Evolutionary conservation across 2,113 vertebrate species (phyloP), one percentile per base, ranked within the genome.

Genomic region (Machaerirhynchus nigripectus): DNA sequence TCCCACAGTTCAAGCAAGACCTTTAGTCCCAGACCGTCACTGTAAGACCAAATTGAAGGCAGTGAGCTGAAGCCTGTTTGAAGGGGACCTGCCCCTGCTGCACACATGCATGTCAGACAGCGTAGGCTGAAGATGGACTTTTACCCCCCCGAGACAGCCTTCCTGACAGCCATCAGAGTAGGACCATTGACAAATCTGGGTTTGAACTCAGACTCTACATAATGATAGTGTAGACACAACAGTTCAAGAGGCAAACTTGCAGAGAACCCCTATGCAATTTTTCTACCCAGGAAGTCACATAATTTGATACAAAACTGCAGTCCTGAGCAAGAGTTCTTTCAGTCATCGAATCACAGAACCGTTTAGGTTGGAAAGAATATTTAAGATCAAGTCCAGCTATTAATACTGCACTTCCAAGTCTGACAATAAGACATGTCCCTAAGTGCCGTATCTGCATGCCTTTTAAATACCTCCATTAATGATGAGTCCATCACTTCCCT

Each of bases 61-160:
- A 74, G 6, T 13, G 30, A 77, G 17, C 4, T 40, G 21, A 73
- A 71, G 26, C 12, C 24, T 69, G 5, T 57, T 46, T 28, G 22
- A 53, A 67, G 27, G 6, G 9, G 12, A 55, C 20, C 37, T 30
- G 22, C 26, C 24, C 44, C 26, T 80, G 44, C 15, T 60, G 37
- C 59, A 39, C 33, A 47, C 5, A 9, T 8, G 2, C 6, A 3
- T 50, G 20, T 74, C 39, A 37, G 15, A 59, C 27, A 79, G 15
- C 14, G 56, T 5, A 44, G 28, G 0, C 0, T 3, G 13, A 1
- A 4, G 9, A 1, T 60, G 53, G 78, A 60, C 6, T 47, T 88
- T 19, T 26, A 24, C 31, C 3, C 7, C 8, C 1, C 28, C 6
- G 4, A 31, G 27, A 19, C n/a, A 70, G 11, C n/a, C 77, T 87